Conservation (phyloP, 2,888 invertebrate genomes). For the Heliconius hortense region DNA sequence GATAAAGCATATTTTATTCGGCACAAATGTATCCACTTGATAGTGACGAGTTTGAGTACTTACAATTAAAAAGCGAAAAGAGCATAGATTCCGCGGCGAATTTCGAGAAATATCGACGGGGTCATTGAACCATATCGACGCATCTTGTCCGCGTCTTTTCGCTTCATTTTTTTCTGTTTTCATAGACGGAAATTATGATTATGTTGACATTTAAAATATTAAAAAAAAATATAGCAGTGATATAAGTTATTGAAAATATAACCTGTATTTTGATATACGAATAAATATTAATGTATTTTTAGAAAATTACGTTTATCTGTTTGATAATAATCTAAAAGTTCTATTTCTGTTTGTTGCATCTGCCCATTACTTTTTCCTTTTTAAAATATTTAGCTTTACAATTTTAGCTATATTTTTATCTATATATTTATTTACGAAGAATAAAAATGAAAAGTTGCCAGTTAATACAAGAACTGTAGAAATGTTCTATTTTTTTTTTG, state of each 20-base stretch:
- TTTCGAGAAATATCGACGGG: conserved; percentile 81
- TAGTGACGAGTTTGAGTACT: conserved; percentile 70
- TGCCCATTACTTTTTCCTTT: not conserved
- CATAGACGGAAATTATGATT: conserved; percentile 60
- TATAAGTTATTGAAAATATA: too few species aligned
- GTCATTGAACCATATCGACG: conserved; percentile 77
- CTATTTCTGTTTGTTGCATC: not conserved
- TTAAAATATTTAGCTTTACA: not conserved
- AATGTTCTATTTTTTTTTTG: conserved; percentile 22
- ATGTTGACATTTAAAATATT: conserved; percentile 45
- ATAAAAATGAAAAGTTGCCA: not conserved
- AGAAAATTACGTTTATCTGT: not conserved
- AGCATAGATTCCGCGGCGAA: conserved; percentile 75
- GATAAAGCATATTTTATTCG: conserved; percentile 20
- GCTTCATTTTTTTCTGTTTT: conserved; percentile 64
- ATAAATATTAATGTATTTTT: not conserved
- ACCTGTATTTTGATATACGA: too few species aligned
- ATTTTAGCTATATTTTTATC: too few species aligned
- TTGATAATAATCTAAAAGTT: not conserved
- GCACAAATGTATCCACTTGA: conserved; percentile 76
- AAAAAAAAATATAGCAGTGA: not conserved
- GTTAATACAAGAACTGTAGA: not conserved
- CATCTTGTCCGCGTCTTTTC: conserved; percentile 74
- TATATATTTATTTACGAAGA: not conserved
- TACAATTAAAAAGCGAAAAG: conserved; percentile 81